Conservation (phyloP, 2,888 invertebrate genomes). For the Thera obeliscata region DNA sequence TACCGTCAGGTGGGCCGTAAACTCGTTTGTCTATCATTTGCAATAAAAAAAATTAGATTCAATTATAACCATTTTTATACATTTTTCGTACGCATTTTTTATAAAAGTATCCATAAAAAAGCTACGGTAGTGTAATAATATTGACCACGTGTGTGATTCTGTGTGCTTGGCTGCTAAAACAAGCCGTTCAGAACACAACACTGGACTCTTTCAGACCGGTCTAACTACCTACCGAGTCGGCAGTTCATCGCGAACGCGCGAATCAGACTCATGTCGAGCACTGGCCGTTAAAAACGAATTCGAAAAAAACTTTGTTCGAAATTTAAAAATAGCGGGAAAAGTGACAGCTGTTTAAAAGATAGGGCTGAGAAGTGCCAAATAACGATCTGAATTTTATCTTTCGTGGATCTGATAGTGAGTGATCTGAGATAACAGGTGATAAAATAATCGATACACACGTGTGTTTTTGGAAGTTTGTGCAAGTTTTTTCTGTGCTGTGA, state of each 20-base stretch:
- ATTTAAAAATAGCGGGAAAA: constrained; percentile 41
- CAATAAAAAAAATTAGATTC: too few species aligned
- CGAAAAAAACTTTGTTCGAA: constrained; percentile 38
- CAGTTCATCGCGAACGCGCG: constrained; percentile 63
- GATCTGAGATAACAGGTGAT: constrained; percentile 58
- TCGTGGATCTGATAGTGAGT: constrained; percentile 39
- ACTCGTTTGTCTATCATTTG: too few species aligned
- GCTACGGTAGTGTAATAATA: background rate
- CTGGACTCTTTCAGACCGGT: constrained; percentile 68
- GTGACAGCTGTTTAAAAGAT: constrained; percentile 43
- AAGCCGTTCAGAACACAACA: constrained; percentile 63
- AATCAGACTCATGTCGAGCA: constrained; percentile 60
- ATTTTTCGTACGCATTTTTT: too few species aligned
- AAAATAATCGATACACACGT: constrained; percentile 63
- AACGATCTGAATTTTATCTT: constrained; percentile 12
- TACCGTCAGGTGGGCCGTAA: too few species aligned
- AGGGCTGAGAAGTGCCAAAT: constrained; percentile 19
- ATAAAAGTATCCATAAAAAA: background rate
- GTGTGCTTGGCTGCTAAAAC: constrained; percentile 57
- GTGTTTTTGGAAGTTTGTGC: constrained; percentile 48
- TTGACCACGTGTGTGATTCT: constrained; percentile 3
- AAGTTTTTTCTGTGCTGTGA: constrained; percentile 63
- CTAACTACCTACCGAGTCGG: constrained; percentile 29
- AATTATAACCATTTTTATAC: too few species aligned
- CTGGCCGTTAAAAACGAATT: constrained; percentile 56